These are phyloP conservation scores for Erebia epiphron DNA, from an alignment of 2,888 invertebrate genomes.

Conservation along the genomic window DNA sequence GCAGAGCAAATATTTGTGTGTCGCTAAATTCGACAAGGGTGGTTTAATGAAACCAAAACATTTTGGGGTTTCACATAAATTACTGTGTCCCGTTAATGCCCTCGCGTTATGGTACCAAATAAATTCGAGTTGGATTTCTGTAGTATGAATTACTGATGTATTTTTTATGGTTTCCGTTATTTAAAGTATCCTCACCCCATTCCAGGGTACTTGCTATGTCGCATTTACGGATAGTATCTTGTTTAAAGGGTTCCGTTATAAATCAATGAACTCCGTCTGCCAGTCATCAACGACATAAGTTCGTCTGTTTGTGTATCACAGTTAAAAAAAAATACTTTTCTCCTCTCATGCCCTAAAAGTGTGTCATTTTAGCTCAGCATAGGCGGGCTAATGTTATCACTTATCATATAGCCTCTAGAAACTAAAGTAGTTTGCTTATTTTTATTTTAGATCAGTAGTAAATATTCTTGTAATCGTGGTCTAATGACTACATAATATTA, in stretches of 20 bases:
- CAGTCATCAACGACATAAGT: too few relatives aligned
- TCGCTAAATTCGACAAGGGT: constrained; percentile 58
- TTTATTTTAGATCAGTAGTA: too few relatives aligned
- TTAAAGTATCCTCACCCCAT: background rate
- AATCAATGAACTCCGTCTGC: too few relatives aligned
- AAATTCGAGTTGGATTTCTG: constrained; percentile 32
- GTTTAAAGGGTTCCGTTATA: too few relatives aligned
- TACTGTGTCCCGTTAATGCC: constrained; percentile 35
- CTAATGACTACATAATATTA: too few relatives aligned
- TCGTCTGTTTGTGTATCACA: background rate
- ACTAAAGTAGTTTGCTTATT: too few relatives aligned
- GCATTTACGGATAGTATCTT: background rate
- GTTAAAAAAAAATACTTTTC: too few relatives aligned
- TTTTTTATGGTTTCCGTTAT: constrained; percentile 6
- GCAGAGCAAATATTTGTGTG: constrained; percentile 67
- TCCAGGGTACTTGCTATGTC: background rate
- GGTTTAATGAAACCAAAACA: constrained; percentile 76
- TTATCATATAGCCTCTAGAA: too few relatives aligned
- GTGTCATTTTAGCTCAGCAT: too few relatives aligned
- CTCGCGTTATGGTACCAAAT: constrained; percentile 37
- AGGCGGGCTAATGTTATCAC: too few relatives aligned
- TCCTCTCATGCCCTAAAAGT: too few relatives aligned
- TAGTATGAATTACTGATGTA: background rate
- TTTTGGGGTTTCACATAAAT: constrained; percentile 49
- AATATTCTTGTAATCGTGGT: too few relatives aligned